These are phyloP conservation scores for Peromyscus maniculatus DNA, from an alignment of 2,113 vertebrate species.

Conservation along the genomic window DNA sequence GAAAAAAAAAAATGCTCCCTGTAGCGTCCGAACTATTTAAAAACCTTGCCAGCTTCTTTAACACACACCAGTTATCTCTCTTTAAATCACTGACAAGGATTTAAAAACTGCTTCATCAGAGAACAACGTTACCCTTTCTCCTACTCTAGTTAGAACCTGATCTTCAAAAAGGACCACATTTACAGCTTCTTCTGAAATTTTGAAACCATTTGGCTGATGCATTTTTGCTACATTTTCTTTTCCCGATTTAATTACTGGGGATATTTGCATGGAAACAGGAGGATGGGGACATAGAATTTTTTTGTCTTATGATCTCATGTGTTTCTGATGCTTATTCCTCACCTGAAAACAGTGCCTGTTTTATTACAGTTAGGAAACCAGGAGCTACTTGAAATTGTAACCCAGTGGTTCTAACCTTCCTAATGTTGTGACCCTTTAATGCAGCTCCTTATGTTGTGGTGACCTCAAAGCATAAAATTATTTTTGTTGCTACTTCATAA, in stretches of 20 bases:
- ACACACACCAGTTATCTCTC: conserved; percentile 87
- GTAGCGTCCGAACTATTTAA: conserved; percentile 89
- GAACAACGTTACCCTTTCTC: conserved; percentile 90
- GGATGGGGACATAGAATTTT: conserved; percentile 67
- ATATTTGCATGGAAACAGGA: conserved; percentile 83
- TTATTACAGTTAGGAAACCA: conserved; percentile 60
- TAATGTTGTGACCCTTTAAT: no score
- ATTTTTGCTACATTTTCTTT: conserved; percentile 82
- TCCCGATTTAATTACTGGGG: conserved; percentile 82
- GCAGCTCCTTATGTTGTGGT: not conserved
- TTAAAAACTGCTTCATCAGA: conserved; percentile 90
- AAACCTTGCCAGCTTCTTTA: conserved; percentile 87
- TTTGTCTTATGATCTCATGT: conserved; percentile 79
- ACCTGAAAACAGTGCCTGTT: conserved; percentile 75
- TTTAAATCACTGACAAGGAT: conserved; percentile 89
- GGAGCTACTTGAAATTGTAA: conserved; percentile 45
- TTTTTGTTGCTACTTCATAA: not conserved
- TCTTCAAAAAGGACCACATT: conserved; percentile 84
- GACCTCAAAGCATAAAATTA: not conserved
- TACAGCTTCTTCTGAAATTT: conserved; percentile 80
- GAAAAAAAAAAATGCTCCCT: conserved; percentile 81
- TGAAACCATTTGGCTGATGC: conserved; percentile 79
- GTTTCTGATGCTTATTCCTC: conserved; percentile 67
- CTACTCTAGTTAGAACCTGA: conserved; percentile 87
- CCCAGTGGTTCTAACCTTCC: not conserved